These are phyloP conservation scores for Manacus vitellinus DNA, from an alignment of 2,113 vertebrate species.

Conservation along the genomic window DNA sequence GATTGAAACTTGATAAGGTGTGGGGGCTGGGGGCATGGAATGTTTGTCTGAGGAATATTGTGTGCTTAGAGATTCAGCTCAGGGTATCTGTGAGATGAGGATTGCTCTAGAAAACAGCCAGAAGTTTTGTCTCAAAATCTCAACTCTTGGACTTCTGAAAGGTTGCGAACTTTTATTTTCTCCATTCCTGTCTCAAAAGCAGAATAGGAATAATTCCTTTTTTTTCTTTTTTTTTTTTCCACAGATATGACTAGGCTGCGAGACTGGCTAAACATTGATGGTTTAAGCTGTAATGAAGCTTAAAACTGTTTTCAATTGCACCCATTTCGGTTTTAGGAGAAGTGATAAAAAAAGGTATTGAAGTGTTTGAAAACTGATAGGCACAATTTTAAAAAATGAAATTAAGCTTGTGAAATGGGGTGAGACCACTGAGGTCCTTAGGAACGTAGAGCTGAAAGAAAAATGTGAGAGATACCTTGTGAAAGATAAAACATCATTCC, in stretches of 20 bases:
- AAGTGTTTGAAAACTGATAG: not conserved
- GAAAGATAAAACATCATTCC: not conserved
- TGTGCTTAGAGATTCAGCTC: not conserved
- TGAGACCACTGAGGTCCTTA: not conserved
- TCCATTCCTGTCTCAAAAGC: not conserved
- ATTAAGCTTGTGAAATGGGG: not conserved
- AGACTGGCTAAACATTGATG: not conserved
- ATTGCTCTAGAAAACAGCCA: not conserved
- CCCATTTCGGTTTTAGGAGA: not conserved
- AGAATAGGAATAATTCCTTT: not conserved
- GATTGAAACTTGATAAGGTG: slow-evolving; percentile 10
- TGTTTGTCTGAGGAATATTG: slow-evolving; percentile 12
- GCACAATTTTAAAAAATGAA: not conserved
- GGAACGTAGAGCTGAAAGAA: not conserved
- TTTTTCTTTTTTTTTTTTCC: not conserved
- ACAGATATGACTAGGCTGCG: not conserved
- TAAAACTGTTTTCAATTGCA: not conserved
- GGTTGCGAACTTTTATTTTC: not conserved
- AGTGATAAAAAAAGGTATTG: not conserved
- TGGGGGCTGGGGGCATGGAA: not conserved
- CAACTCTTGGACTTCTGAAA: not conserved
- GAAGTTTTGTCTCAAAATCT: not conserved
- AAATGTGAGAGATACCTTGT: not conserved
- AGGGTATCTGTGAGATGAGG: not conserved
- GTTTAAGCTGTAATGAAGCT: not conserved